Evolutionary conservation across 2,797 vertebrate species (phyloP), one percentile per base, ranked within the genome.

Genomic region (Loris lydekkerianus): DNA sequence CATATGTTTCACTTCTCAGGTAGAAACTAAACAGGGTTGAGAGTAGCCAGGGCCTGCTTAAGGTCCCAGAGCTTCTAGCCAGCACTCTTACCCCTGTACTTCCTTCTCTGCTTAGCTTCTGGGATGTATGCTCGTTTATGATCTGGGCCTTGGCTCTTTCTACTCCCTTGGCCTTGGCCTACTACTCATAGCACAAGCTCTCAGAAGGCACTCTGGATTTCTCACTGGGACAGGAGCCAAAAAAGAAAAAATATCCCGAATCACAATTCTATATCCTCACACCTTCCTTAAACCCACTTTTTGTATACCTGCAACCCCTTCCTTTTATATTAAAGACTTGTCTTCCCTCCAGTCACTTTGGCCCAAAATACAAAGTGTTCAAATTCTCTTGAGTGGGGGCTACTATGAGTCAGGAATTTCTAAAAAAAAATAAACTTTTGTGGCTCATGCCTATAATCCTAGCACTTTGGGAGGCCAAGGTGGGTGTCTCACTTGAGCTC

Each of bases 211-310:
- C 34, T 76, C 70, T 86, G 86, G 34, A 60, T 95, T 93, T 96
- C 72, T 91, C 80, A 95, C 29, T 80, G 67, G 46, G 56, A 89
- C 56, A 87, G 56, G 56, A 27, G 31, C 46, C 85, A 96, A 85
- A 94, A 77, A n/a, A 89, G 29, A 81, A 93, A 95, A 82, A 21
- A 43, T 81, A 23, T n/a, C 46, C 70, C 85, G 89, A 31, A 81
- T 91, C 81, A 96, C 46, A 94, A 53, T 94, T 86, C 37, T 9
- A 10, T 13, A 89, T 67, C 80, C n/a, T 92, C 34, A 37, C n/a
- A 37, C 69, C 75, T 87, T 83, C 78, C 78, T 21, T 46, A 89
- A 89, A 86, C 43, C 29, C 60, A 58, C 46, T 76, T 86, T 94
- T 31, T 84, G 7, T 67, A 56, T 27, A 43, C 1, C 29, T 27